Percentiles rank a stretch among this genome's conserved stretches.
phyloP scores from a whole-genome alignment of 2,888 invertebrate species.

The Rutpela maculata region DNA sequence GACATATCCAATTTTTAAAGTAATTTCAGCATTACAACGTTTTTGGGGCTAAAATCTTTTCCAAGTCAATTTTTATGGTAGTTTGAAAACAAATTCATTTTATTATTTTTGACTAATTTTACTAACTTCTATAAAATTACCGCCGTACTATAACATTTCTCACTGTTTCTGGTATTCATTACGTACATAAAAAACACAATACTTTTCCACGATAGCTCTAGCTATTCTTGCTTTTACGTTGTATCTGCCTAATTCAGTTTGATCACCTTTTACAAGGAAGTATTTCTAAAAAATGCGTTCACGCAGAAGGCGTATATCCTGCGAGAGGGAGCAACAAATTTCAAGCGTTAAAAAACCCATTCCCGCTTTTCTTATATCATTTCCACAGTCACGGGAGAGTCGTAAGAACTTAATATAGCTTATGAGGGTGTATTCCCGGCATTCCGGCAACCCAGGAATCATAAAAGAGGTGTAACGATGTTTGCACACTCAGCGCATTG shows the following conservation, averaged over 20 bases:
- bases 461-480: slow-evolving; percentile 38
- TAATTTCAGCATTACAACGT: too few relatives aligned
- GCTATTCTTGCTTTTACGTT: not conserved
- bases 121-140: too few relatives aligned
- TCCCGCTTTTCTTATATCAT: slow-evolving; percentile 28
- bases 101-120: too few relatives aligned
- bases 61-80: too few relatives aligned
- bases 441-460: slow-evolving; percentile 26
- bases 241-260: not conserved
- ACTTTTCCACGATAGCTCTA: too few relatives aligned
- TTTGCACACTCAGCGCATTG: slow-evolving; percentile 41
- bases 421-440: slow-evolving; percentile 24
- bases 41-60: too few relatives aligned
- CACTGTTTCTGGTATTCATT: too few relatives aligned
- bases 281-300: not conserved
- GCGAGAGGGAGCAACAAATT: slow-evolving; percentile 25
- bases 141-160: too few relatives aligned
- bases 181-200: too few relatives aligned
- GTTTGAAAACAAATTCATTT: too few relatives aligned
- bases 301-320: not conserved
- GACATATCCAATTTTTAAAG: too few relatives aligned
- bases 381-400: slow-evolving; percentile 22
- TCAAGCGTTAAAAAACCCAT: slow-evolving; percentile 28
- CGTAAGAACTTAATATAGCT: slow-evolving; percentile 38
- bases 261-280: not conserved